A percentile compares a stretch with the other conserved stretches of the same genome.
Conservation (phyloP, 2,888 invertebrate genomes). For the Polydrusus tereticollis region DNA sequence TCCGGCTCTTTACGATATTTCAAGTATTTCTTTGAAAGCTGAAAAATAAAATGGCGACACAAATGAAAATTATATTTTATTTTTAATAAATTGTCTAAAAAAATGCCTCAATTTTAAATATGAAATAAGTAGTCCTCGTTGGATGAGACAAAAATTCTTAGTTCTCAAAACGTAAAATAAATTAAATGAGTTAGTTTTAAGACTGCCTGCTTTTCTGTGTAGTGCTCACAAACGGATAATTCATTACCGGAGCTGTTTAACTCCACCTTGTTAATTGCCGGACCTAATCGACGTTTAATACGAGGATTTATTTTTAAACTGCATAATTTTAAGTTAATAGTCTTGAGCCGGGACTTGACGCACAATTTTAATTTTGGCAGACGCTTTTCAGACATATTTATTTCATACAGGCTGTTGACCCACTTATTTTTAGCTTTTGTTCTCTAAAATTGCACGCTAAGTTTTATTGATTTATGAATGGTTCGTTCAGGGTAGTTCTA, state of each 20-base stretch:
- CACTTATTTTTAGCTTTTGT: slow-evolving; percentile 2
- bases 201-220: background rate
- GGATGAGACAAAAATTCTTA: too few species aligned
- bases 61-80: too few species aligned
- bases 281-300: slow-evolving; percentile 33
- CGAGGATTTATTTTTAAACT: slow-evolving; percentile 29
- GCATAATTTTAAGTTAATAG: background rate
- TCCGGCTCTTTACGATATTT: too few species aligned
- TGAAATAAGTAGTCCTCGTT: too few species aligned
- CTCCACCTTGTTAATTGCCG: slow-evolving; percentile 7
- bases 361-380: slow-evolving; percentile 10
- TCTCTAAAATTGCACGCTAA: background rate
- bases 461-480: too few species aligned
- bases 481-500: background rate
- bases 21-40: too few species aligned
- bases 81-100: too few species aligned
- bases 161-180: too few species aligned
- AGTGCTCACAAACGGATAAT: background rate
- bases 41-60: too few species aligned
- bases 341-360: background rate
- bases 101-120: too few species aligned
- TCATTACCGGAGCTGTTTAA: background rate
- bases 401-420: slow-evolving; percentile 11
- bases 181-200: too few species aligned
- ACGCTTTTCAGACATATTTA: slow-evolving; percentile 7